Base-by-base conservation (phyloP, 2,113 vertebrate species). In the Struthidea cinerea region DNA sequence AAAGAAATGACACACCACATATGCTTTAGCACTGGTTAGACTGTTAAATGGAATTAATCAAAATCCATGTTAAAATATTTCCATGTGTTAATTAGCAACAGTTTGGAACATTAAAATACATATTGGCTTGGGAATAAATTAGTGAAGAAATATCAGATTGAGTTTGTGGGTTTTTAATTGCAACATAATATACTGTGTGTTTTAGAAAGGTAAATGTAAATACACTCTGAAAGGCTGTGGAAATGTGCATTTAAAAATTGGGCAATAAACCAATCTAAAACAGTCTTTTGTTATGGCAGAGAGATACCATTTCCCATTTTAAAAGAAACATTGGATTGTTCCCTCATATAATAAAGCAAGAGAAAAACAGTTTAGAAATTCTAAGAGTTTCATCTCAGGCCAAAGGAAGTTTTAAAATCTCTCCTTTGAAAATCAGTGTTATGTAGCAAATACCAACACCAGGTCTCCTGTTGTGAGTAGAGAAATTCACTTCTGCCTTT, bases 1-100 rank as follows among this genome's bases (percentile, higher is more conserved):
- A 90, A 64, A 86, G 83, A 93, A 96, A 89, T 93, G 67, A 75
- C 90, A 79, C 6, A 94, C 69, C 94, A 70, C 86, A 81, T 97
- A 97, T 95, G 77, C 88, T 96, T 95, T 92, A 91, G 89, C 68
- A 86, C 42, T 94, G 84, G 83, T 90, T 96, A 92, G 94, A 63
- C 91, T 95, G 77, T 97, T 96, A 96, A 93, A 93, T 92, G 93
- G 92, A 97, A 91, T 96, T 97, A 94, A 92, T 97, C 88, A 97
- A 97, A 97, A 96, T 77, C 67, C 90, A 96, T 88, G 77, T 94
- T 96, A 95, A 96, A 96, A 92, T 97, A 97, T 96, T 94, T 96
- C 94, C 93, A 92, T 94, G 92, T 95, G 87, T 97, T 96, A 96
- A 95, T 95, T 95, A 97, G 85, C 78, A 94, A 84, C 7, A 82